phyloP scores from a whole-genome alignment of 2,888 invertebrate genomes.

The Drosophila nigricruria region DNA sequence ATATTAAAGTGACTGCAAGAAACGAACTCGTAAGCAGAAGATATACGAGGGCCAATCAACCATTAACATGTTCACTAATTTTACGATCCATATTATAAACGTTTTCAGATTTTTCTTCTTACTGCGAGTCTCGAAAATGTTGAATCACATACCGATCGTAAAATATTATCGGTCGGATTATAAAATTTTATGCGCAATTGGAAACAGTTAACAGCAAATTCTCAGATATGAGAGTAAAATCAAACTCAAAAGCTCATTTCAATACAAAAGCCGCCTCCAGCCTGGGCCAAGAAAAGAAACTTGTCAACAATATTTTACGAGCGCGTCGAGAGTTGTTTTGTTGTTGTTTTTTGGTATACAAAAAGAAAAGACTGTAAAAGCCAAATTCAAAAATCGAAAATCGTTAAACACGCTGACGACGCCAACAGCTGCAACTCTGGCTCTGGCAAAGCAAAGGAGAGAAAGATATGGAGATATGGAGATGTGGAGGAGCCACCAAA shows the following conservation, averaged over 20 bases:
- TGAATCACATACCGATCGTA: conserved; percentile 38
- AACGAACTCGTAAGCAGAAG: conserved; percentile 41
- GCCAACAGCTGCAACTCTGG: conserved; percentile 71
- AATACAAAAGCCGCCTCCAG: conserved; percentile 64
- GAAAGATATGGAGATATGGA: background rate
- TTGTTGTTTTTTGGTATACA: conserved; percentile 24
- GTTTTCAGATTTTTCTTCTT: conserved; percentile 39
- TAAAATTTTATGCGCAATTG: conserved; percentile 80
- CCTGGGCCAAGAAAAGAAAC: conserved; percentile 58
- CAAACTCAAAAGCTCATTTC: conserved; percentile 69
- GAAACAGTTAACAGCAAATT: conserved; percentile 80
- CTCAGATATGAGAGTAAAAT: conserved; percentile 38
- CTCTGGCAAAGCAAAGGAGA: background rate
- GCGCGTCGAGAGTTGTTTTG: conserved; percentile 54
- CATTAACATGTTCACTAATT: conserved; percentile 82
- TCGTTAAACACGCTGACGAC: conserved; percentile 54
- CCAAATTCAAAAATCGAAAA: conserved; percentile 42
- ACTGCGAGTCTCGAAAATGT: conserved; percentile 28
- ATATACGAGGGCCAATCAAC: conserved; percentile 76
- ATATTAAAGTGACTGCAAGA: conserved; percentile 40
- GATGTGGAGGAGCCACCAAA: conserved; percentile 41
- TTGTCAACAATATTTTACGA: conserved; percentile 80
- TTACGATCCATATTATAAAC: conserved; percentile 74
- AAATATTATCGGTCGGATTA: conserved; percentile 60
- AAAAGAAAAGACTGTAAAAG: conserved; percentile 50